Conservation (phyloP, 2,888 invertebrate species). For the Nomada ferruginata region DNA sequence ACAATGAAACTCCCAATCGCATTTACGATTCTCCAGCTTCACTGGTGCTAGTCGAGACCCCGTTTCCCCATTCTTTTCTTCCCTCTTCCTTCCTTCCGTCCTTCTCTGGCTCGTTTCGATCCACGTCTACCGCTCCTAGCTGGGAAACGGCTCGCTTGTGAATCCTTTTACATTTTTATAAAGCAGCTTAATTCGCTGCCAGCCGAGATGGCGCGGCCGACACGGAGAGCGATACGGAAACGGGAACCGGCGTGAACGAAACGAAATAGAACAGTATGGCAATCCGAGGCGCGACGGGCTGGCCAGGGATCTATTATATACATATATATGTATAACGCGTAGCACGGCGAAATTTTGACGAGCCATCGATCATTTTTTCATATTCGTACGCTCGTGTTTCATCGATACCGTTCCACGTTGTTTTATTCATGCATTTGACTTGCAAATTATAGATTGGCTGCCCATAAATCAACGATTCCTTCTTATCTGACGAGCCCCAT, state of each 20-base stretch:
- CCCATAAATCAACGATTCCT: constrained; percentile 60
- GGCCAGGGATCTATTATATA: constrained; percentile 15
- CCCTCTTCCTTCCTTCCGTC: background rate
- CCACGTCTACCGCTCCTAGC: constrained; percentile 31
- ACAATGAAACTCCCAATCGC: constrained; percentile 80
- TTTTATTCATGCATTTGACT: constrained; percentile 63
- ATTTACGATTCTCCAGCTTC: constrained; percentile 77
- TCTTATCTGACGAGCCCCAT: constrained; percentile 36
- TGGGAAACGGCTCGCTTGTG: constrained; percentile 71
- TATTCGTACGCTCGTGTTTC: constrained; percentile 57
- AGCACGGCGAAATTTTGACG: constrained; percentile 59
- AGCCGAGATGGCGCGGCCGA: constrained; percentile 57
- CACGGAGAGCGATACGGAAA: constrained; percentile 6
- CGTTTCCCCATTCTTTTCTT: constrained; percentile 15
- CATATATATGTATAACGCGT: constrained; percentile 11
- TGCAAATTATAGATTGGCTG: constrained; percentile 61
- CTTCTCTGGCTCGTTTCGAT: constrained; percentile 48
- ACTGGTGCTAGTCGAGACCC: constrained; percentile 54
- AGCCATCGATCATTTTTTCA: constrained; percentile 63
- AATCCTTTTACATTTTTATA: constrained; percentile 79
- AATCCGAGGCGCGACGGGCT: constrained; percentile 28
- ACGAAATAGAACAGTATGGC: constrained; percentile 48
- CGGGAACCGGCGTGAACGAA: constrained; percentile 46
- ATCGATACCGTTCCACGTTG: constrained; percentile 56
- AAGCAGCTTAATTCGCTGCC: constrained; percentile 76